Evolutionary conservation across 2,797 vertebrate genomes (phyloP), one percentile per base, ranked within the genome.

Genomic region (Enteromius afrohamiltoni): DNA sequence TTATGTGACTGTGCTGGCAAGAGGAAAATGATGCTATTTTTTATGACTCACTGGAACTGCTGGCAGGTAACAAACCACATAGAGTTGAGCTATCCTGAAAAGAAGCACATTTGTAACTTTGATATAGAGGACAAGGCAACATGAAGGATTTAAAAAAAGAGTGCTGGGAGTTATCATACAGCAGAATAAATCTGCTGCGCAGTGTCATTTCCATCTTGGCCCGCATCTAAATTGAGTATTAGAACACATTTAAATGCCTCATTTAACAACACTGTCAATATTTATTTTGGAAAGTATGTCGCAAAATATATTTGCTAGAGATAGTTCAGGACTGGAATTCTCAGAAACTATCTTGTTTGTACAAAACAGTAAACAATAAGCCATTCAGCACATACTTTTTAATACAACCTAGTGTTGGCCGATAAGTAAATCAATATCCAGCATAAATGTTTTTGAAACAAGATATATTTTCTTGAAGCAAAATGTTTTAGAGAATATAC

Each of bases 11-110:
- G 45, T 77, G 49, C n/a, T 77, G 65, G 17, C 37, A 67, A 58
- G 9, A 58, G 67, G 21, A 69, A 79, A 74, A 79, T 8, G 1
- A 45, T 45, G n/a, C 40, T 37, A 60, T 67, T 70, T 77, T 49
- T 26, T 64, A 51, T 42, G 31, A 81, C 97, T 97, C 89, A 98
- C 97, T 5, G 96, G 97, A 74, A 98, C 95, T 1, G 96, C 96
- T 53, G 97, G 97, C 58, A 98, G 91, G 88, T 95, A 97, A 85
- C 94, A 93, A 90, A 92, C 93, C 76, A 98, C 96, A 2, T 98
- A 99, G 80, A 96, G 74, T 89, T 98, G 96, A 21, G 97, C 96
- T 85, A 97, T 95, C 92, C 98, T 98, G 90, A 16, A 89, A 89
- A 77, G 77, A 34, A 85, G 83, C 60, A 79, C 16, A 85, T 62